Percentiles rank a stretch among this genome's conserved stretches.
phyloP scores from a whole-genome alignment of 2,888 invertebrate genomes.

The Steinernema carpocapsae region DNA sequence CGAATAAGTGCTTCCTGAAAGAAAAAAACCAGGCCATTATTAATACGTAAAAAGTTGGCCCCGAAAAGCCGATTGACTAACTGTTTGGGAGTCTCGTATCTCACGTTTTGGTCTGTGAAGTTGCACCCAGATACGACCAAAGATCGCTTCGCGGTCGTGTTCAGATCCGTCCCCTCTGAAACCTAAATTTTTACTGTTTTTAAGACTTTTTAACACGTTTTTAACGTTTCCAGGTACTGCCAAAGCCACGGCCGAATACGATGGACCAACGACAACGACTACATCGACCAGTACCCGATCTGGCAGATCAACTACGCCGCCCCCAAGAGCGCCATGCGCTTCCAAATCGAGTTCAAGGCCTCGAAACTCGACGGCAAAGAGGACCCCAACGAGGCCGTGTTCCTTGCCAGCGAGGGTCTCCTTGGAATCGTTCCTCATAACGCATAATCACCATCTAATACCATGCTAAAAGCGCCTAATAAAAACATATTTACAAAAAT shows the following conservation, averaged over 20 bases:
- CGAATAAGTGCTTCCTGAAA: no score
- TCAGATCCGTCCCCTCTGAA: no score
- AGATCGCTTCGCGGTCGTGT: no score
- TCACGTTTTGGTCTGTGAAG: no score
- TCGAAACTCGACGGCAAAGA: background rate
- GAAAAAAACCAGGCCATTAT: no score
- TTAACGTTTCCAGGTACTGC: background rate
- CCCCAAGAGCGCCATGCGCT: background rate
- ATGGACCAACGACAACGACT: background rate
- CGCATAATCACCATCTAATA: background rate
- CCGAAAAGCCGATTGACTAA: no score
- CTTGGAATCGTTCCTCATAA: background rate
- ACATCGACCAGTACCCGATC: background rate
- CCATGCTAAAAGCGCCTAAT: background rate
- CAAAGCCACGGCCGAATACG: background rate
- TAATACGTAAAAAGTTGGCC: no score
- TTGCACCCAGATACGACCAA: background rate
- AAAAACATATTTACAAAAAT: background rate
- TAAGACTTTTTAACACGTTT: no score
- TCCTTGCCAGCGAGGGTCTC: background rate
- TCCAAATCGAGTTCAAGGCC: background rate
- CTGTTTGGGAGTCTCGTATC: no score
- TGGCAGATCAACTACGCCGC: conserved; percentile 10
- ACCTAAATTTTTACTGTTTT: background rate
- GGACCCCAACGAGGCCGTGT: background rate